These are phyloP conservation scores for Aepyceros melampus DNA, from an alignment of 2,113 vertebrate species.

Conservation along the genomic window DNA sequence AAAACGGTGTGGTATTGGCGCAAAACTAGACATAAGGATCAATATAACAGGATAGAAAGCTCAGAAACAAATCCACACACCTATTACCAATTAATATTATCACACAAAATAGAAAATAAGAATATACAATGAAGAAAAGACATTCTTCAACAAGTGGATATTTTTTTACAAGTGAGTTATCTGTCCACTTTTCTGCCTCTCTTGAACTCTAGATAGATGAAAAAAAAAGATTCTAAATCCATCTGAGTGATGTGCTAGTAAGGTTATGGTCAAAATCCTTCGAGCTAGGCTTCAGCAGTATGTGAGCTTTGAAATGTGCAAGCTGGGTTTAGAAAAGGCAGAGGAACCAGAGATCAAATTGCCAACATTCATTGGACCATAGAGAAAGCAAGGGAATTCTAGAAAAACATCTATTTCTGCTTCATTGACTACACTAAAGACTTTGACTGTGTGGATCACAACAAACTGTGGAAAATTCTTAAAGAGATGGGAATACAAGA, in stretches of 20 bases:
- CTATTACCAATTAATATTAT: neutral
- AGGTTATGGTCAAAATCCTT: neutral
- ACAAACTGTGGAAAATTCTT: neutral
- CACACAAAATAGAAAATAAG: neutral
- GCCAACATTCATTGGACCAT: neutral
- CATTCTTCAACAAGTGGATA: neutral
- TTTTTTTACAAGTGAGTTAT: neutral
- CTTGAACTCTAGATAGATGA: neutral
- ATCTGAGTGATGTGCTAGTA: neutral
- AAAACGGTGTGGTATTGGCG: neutral
- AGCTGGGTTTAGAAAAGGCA: neutral
- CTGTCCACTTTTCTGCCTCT: neutral
- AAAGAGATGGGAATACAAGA: neutral
- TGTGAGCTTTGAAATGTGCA: neutral
- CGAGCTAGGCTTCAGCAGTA: neutral
- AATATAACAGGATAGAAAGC: neutral
- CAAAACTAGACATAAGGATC: neutral
- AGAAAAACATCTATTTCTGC: neutral
- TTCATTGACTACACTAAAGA: neutral
- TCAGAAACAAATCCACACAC: neutral
- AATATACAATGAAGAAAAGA: neutral
- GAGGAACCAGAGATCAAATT: neutral
- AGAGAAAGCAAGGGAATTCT: neutral
- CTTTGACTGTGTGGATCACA: neutral
- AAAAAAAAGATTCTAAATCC: neutral